Evolutionary conservation across 2,113 vertebrate genomes (phyloP).

Genomic region (Toxostoma redivivum): DNA sequence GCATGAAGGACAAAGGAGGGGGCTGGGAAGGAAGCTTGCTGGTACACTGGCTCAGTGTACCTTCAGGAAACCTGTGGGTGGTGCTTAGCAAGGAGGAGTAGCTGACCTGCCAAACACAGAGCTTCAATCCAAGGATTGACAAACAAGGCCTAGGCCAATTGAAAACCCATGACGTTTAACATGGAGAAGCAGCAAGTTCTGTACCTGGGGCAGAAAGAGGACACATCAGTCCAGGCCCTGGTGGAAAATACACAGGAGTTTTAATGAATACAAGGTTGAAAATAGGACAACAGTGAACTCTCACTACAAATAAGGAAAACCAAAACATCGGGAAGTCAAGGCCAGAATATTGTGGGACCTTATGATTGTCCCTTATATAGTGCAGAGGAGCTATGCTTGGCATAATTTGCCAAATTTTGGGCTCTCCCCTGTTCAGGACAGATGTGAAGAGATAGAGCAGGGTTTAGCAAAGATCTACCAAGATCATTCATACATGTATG

Average conservation of each 20-base stretch:
- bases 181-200: background rate
- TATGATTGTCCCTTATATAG: background rate
- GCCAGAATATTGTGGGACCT: background rate
- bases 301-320: background rate
- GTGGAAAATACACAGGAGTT: fast-evolving
- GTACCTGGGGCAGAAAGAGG: background rate
- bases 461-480: background rate
- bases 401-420: background rate
- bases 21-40: background rate
- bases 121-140: background rate
- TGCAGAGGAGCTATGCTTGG: background rate
- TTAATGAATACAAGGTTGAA: background rate
- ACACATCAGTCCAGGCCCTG: background rate
- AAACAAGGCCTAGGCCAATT: background rate
- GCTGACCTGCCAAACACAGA: background rate
- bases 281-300: background rate
- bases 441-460: background rate
- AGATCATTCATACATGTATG: background rate
- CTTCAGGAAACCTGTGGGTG: background rate
- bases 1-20: background rate
- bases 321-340: background rate
- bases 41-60: no score
- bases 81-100: background rate
- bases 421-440: fast-evolving
- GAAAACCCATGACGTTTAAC: background rate